phyloP scores from a whole-genome alignment of 2,113 vertebrate species.

The Takifugu bimaculatus region DNA sequence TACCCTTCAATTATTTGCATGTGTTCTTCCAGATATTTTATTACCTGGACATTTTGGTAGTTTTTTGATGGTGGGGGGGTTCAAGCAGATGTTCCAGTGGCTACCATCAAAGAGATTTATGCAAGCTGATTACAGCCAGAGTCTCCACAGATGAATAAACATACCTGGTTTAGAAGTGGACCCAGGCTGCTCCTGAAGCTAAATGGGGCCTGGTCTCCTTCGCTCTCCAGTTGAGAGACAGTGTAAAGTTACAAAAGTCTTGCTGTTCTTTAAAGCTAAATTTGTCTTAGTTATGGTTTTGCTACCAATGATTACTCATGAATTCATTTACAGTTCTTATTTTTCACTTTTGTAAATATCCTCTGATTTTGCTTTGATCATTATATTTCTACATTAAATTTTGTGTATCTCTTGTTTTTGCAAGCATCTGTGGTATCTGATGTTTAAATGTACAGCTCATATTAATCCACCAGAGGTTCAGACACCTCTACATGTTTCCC shows the following conservation, averaged over 20 bases:
- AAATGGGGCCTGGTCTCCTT: slow-evolving; percentile 34
- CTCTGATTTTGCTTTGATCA: too few relatives aligned
- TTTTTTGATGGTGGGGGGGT: slow-evolving; percentile 49
- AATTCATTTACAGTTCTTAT: not conserved
- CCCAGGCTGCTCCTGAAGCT: slow-evolving; percentile 44
- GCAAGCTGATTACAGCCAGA: slow-evolving; percentile 70
- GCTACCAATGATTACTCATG: not conserved
- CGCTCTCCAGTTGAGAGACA: slow-evolving; percentile 6
- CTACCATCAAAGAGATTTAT: slow-evolving; percentile 77
- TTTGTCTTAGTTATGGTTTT: not conserved
- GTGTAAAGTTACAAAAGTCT: not conserved
- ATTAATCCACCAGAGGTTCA: too few relatives aligned
- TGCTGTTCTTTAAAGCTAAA: too few relatives aligned
- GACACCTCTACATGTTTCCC: too few relatives aligned
- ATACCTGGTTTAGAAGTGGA: slow-evolving; percentile 58
- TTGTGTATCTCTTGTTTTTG: too few relatives aligned
- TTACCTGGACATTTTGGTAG: slow-evolving; percentile 17
- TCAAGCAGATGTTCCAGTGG: slow-evolving; percentile 68
- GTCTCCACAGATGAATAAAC: slow-evolving; percentile 68
- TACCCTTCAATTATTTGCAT: slow-evolving; percentile 38
- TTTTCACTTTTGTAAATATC: too few relatives aligned
- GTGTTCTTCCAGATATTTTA: slow-evolving; percentile 65
- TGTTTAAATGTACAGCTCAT: too few relatives aligned
- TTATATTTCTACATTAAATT: too few relatives aligned
- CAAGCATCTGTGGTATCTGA: too few relatives aligned